These are phyloP conservation scores for Naja naja DNA, from an alignment of 2,113 vertebrate species.

Conservation along the genomic window DNA sequence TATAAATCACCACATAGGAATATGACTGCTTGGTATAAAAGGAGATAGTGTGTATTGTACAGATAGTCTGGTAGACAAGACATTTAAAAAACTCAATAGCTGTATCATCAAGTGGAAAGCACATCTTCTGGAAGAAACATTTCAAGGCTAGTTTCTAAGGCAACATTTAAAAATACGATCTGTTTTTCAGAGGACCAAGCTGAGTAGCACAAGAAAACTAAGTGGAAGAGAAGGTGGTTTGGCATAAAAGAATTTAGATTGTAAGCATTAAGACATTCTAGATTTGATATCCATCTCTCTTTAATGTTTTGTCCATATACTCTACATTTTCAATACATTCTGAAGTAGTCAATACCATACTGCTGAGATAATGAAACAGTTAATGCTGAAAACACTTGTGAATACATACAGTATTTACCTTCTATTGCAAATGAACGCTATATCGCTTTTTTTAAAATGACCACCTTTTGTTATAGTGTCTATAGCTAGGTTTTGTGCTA, in stretches of 20 bases:
- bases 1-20: too few relatives aligned
- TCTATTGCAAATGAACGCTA: background rate
- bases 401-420: background rate
- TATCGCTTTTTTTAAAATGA: background rate
- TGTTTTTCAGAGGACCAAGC: background rate
- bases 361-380: background rate
- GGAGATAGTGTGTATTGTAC: background rate
- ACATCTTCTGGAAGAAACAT: background rate
- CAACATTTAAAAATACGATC: background rate
- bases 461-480: background rate
- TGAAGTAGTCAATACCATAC: background rate
- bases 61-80: background rate
- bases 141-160: background rate
- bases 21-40: background rate
- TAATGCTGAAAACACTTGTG: background rate
- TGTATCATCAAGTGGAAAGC: background rate
- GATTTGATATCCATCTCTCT: background rate
- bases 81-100: background rate
- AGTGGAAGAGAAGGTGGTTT: background rate
- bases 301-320: background rate
- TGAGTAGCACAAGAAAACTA: background rate
- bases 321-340: background rate
- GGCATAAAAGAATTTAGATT: background rate
- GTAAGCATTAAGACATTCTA: background rate
- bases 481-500: background rate